Base-by-base conservation (phyloP, 2,113 vertebrate genomes). In the Leucosticte australis region DNA sequence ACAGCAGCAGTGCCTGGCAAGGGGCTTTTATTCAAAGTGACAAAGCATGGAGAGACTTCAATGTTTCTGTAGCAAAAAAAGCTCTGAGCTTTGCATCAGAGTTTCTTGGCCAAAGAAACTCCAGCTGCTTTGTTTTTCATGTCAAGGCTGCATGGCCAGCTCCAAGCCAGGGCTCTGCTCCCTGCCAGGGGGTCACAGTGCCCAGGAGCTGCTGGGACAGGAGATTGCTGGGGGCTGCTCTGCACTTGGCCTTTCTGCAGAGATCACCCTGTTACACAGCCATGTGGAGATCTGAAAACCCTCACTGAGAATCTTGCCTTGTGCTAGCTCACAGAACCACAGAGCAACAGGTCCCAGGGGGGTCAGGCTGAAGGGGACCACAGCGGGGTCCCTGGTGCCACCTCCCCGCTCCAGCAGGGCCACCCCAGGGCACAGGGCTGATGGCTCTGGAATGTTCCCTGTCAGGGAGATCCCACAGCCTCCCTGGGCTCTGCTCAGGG, bases 31-130 rank as follows among this genome's bases (percentile, higher is more conserved):
- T 57, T 73, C 57, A 49, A 63, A 89, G 41, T 11, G 71, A 53
- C 8, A 60, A 1, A 33, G 33, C 6, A 1, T 0, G 6, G 18
- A 5, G 26, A 57, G 12, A 62, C 11, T 20, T 73, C 18, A 37
- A 20, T 4, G 4, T 31, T 77, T 49, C 42, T 24, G 18, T 2
- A 53, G 17, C 5, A 42, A 62, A 49, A 49, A 24, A 28, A 2
- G 1, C 47, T 23, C 3, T 23, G 65, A 82, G 65, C 19, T 82
- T 42, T 64, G 63, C 19, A 2, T 27, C 6, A 30, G 3, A 41
- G 41, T 41, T 23, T n/a, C 21, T 11, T n/a, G 63, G 16, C 16
- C 50, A 64, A 31, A 60, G 37, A 41, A 60, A 20, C 22, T 63
- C 6, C 44, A 44, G 5, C 24, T 84, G 69, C 47, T 94, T 6